Evolutionary conservation across 2,113 vertebrate species (phyloP).

Genomic region (Lucifuga dentata): DNA sequence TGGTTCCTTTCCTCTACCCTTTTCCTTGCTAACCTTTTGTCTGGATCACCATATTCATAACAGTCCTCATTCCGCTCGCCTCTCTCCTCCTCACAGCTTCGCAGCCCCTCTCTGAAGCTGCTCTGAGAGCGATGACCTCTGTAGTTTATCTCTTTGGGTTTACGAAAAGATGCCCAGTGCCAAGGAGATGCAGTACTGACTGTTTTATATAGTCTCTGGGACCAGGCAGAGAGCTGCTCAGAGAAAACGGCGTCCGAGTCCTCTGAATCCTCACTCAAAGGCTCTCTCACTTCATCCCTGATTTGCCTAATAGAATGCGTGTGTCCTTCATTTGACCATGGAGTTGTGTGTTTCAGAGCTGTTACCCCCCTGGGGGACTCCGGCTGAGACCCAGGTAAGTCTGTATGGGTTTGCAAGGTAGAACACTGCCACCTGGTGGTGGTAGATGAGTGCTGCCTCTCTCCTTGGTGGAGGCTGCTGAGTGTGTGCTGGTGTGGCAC

Average conservation of each 20-base stretch:
- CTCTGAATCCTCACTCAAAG: slow-evolving; percentile 71
- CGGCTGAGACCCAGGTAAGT: slow-evolving; percentile 29
- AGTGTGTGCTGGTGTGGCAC: slow-evolving; percentile 45
- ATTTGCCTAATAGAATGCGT: slow-evolving; percentile 53
- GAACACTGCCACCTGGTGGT: slow-evolving; percentile 65
- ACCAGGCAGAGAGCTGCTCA: slow-evolving; percentile 47
- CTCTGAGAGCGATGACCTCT: slow-evolving; percentile 47
- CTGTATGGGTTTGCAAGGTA: slow-evolving; percentile 42
- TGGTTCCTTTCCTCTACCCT: slow-evolving; percentile 15
- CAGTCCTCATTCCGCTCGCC: slow-evolving; percentile 19
- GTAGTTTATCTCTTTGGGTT: slow-evolving; percentile 22
- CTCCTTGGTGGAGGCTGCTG: slow-evolving; percentile 11
- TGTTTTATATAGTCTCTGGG: slow-evolving; percentile 55
- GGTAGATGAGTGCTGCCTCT: slow-evolving; percentile 29
- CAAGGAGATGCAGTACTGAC: slow-evolving; percentile 32
- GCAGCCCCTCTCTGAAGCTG: slow-evolving; percentile 43
- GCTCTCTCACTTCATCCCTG: slow-evolving; percentile 51
- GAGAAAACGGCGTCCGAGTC: slow-evolving; percentile 64
- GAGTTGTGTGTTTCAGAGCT: slow-evolving; percentile 47
- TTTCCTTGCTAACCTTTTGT: slow-evolving; percentile 21
- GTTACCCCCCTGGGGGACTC: slow-evolving; percentile 23
- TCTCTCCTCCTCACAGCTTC: slow-evolving; percentile 29
- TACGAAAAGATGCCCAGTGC: slow-evolving; percentile 24
- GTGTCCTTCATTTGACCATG: slow-evolving; percentile 66
- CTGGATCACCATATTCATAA: slow-evolving; percentile 15